phyloP scores from a whole-genome alignment of 1,140 invertebrate species.

The Microplitis demolitor region DNA sequence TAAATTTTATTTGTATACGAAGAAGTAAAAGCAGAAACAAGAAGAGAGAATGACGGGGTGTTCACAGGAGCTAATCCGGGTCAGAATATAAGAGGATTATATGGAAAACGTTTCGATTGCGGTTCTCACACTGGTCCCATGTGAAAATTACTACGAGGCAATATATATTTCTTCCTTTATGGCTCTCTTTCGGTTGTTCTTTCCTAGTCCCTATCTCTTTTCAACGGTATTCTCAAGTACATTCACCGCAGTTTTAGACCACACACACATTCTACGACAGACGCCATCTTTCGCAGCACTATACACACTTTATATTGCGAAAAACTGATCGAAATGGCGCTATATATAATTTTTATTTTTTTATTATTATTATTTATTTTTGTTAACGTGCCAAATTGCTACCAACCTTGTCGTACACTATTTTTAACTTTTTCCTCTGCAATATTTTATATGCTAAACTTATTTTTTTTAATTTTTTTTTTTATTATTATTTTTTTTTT shows the following conservation, averaged over 20 bases:
- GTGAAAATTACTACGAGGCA: constrained; percentile 8
- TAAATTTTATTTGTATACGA: background rate
- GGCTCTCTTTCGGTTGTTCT: background rate
- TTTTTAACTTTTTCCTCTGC: too few relatives aligned
- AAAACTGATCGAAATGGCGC: too few relatives aligned
- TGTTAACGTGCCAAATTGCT: too few relatives aligned
- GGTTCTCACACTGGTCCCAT: constrained; percentile 19
- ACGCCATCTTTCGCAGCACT: too few relatives aligned
- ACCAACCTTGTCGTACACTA: too few relatives aligned
- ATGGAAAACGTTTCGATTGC: constrained; percentile 51
- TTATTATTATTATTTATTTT: too few relatives aligned
- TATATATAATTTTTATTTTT: too few relatives aligned
- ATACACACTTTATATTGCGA: too few relatives aligned
- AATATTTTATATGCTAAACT: too few relatives aligned
- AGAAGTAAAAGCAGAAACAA: background rate
- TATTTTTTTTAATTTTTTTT: too few relatives aligned
- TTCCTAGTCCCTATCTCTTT: background rate
- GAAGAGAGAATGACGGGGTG: background rate
- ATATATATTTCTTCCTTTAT: constrained; percentile 12
- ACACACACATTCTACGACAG: too few relatives aligned
- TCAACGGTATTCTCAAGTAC: background rate
- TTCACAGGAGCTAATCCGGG: constrained; percentile 43
- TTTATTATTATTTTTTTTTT: too few relatives aligned
- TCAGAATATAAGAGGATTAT: constrained; percentile 50
- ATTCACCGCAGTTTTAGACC: constrained; percentile 1